phyloP scores from a whole-genome alignment of 2,888 invertebrate genomes.

The Dexiosoma caninum region DNA sequence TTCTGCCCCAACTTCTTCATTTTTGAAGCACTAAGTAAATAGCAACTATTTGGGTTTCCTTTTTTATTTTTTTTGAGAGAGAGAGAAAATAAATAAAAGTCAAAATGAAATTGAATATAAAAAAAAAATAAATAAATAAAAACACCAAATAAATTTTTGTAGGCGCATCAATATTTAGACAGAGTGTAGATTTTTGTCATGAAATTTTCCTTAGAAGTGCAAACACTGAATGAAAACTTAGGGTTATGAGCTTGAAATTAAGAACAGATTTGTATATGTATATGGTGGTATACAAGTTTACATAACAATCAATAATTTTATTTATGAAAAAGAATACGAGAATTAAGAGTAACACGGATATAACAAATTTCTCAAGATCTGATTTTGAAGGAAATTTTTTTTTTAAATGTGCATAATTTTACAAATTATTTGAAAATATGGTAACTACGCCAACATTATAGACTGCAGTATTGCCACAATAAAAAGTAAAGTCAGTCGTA shows the following conservation, averaged over 20 bases:
- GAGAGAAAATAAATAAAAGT: constrained; percentile 42
- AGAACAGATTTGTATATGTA: neutral
- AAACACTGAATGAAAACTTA: neutral
- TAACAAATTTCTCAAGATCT: no score
- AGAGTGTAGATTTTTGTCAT: neutral
- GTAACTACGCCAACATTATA: no score
- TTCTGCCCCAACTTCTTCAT: neutral
- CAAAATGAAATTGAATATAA: constrained; percentile 3
- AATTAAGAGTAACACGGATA: no score
- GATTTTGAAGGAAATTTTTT: no score
- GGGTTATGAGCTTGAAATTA: neutral
- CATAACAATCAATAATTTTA: no score
- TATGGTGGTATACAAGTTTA: neutral
- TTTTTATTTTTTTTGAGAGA: no score
- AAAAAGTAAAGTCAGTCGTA: no score
- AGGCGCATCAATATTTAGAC: no score
- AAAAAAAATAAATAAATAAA: constrained; percentile 7
- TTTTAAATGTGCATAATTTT: no score
- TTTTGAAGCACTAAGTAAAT: constrained; percentile 48
- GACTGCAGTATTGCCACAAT: no score
- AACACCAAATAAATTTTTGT: neutral
- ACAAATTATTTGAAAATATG: no score
- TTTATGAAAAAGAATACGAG: no score
- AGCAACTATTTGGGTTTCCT: constrained; percentile 32
- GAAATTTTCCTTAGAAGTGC: neutral